These are phyloP conservation scores for Triplophysa dalaica DNA, from an alignment of 2,113 vertebrate species.

Conservation along the genomic window DNA sequence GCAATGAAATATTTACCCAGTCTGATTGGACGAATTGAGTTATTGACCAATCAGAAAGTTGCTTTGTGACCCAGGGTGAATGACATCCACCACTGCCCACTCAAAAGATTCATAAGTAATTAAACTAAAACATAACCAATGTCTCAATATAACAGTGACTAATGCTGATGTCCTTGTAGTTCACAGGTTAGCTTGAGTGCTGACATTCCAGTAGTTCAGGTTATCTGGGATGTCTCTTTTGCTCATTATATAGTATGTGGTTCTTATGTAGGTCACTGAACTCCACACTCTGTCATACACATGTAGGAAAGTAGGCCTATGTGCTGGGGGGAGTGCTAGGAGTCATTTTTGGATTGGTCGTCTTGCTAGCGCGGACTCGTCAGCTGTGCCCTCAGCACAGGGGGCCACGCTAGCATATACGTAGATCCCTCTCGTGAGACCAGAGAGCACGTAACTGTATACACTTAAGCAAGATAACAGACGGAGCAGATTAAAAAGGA, in stretches of 20 bases:
- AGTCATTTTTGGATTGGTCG: constrained; percentile 26
- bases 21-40: too few relatives aligned
- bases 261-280: constrained; percentile 39
- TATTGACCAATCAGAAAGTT: too few relatives aligned
- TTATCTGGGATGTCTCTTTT: constrained; percentile 44
- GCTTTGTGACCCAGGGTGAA: too few relatives aligned
- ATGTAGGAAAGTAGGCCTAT: constrained; percentile 12
- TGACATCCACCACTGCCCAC: too few relatives aligned
- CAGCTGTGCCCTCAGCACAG: constrained; percentile 2
- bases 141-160: too few relatives aligned
- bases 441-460: constrained; percentile 58
- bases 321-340: constrained; percentile 20
- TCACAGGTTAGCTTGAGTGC: background rate
- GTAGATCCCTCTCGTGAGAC: constrained; percentile 59
- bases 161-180: too few relatives aligned
- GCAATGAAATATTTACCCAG: too few relatives aligned
- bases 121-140: too few relatives aligned
- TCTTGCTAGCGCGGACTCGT: constrained; percentile 15
- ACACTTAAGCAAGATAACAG: constrained; percentile 66
- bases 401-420: constrained; percentile 47
- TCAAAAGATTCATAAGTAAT: too few relatives aligned
- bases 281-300: constrained; percentile 52
- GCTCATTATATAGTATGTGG: constrained; percentile 34
- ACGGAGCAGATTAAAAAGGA: constrained; percentile 53
- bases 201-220: constrained; percentile 13